Evolutionary conservation across 2,888 invertebrate species (phyloP).

Genomic region (Noctuana brunneofusca): DNA sequence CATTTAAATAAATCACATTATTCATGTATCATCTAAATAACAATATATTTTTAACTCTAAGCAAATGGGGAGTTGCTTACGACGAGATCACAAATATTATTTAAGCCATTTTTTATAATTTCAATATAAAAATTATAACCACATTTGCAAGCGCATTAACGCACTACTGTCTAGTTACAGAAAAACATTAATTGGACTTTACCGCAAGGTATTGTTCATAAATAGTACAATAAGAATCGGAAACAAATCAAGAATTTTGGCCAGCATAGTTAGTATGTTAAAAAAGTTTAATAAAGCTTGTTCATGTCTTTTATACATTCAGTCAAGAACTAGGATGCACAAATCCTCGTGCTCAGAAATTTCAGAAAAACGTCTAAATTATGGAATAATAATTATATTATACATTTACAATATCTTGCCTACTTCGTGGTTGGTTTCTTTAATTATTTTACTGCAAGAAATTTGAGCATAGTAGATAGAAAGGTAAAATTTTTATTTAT

Average conservation of each 20-base stretch:
- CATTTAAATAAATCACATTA: constrained; percentile 51
- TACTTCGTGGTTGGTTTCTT: background rate
- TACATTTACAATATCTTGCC: constrained; percentile 1
- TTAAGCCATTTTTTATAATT: constrained; percentile 36
- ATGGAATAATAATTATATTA: constrained; percentile 9
- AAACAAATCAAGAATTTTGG: constrained; percentile 19
- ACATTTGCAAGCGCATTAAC: constrained; percentile 23
- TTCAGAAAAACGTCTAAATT: background rate
- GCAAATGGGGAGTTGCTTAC: constrained; percentile 41
- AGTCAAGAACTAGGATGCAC: constrained; percentile 26
- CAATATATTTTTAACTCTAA: constrained; percentile 45
- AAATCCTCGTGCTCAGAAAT: constrained; percentile 5
- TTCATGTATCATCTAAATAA: constrained; percentile 45
- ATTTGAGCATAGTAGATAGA: constrained; percentile 25
- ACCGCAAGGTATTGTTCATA: constrained; percentile 23
- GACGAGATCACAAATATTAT: constrained; percentile 42
- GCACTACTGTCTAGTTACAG: constrained; percentile 28
- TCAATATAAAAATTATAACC: constrained; percentile 28
- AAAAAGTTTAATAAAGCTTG: constrained; percentile 21
- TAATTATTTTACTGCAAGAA: constrained; percentile 27
- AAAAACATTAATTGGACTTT: constrained; percentile 30
- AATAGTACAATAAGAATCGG: constrained; percentile 22
- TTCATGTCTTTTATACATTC: constrained; percentile 9
- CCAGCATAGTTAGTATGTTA: constrained; percentile 12
- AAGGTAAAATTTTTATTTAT: constrained; percentile 20